phyloP scores from a whole-genome alignment of 2,888 invertebrate genomes.

The Athalia circularis region DNA sequence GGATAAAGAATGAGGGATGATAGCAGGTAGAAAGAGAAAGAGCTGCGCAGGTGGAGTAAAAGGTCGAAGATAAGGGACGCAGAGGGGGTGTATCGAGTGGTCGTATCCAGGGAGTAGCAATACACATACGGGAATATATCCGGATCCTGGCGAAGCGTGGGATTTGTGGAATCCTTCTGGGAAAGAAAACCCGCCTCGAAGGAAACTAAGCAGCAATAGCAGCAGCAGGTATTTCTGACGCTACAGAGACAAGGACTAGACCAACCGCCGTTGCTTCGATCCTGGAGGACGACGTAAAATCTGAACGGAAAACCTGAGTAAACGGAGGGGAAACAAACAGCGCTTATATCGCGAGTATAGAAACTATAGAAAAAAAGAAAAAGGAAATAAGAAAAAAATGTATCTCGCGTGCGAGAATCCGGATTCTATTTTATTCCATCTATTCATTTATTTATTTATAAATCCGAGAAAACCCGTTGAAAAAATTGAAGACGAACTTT shows the following conservation, averaged over 20 bases:
- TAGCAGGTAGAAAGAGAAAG: slow-evolving; percentile 2
- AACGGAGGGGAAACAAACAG: slow-evolving; percentile 40
- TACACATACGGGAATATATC: slow-evolving; percentile 24
- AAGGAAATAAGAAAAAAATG: background rate
- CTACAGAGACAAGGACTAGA: background rate
- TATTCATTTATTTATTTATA: slow-evolving; percentile 20
- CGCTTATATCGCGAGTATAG: background rate
- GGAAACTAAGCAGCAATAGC: slow-evolving; percentile 32
- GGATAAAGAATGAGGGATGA: background rate
- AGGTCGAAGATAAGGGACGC: slow-evolving; percentile 49
- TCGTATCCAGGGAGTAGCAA: slow-evolving; percentile 15
- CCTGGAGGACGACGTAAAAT: slow-evolving; percentile 10
- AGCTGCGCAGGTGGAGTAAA: slow-evolving; percentile 46
- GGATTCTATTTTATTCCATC: slow-evolving; percentile 1
- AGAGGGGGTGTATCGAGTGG: slow-evolving; percentile 34
- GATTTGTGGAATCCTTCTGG: slow-evolving; percentile 37
- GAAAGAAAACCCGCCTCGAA: background rate
- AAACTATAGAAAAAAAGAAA: background rate
- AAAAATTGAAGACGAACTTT: no score
- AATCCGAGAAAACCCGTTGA: background rate
- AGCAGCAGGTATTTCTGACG: background rate
- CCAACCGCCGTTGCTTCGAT: no score
- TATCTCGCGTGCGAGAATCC: background rate
- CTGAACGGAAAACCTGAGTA: slow-evolving; percentile 4
- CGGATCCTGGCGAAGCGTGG: slow-evolving; percentile 23